Percentiles rank a stretch among this genome's conserved stretches.
These are phyloP conservation scores for Chascanopsetta lugubris DNA, from an alignment of 2,113 vertebrate genomes.

Conservation along the genomic window DNA sequence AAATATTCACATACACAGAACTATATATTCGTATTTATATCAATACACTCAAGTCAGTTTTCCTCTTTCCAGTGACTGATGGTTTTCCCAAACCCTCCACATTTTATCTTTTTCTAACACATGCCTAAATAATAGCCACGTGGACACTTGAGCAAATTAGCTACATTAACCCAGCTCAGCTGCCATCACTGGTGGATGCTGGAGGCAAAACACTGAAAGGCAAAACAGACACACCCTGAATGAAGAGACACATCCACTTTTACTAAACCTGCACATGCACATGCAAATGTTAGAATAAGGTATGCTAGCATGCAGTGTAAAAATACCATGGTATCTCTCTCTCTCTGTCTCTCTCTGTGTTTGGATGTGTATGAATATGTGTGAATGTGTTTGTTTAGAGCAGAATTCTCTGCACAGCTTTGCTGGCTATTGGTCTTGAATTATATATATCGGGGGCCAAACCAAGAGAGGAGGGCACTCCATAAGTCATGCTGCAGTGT, in stretches of 20 bases:
- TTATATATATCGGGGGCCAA: constrained; percentile 3
- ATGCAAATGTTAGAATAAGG: constrained; percentile 10
- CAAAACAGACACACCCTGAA: constrained; percentile 5
- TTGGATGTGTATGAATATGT: constrained; percentile 11
- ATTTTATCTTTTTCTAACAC: constrained; percentile 21
- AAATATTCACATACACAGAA: not conserved
- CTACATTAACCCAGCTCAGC: constrained; percentile 67
- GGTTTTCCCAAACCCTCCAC: constrained; percentile 14
- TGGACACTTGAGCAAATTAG: constrained; percentile 35
- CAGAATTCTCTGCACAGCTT: constrained; percentile 14
- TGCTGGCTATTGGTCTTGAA: constrained; percentile 32
- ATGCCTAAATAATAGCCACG: constrained; percentile 34
- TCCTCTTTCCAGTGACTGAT: constrained; percentile 5
- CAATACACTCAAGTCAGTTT: constrained; percentile 20
- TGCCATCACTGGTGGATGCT: constrained; percentile 23
- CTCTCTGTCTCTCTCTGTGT: not conserved
- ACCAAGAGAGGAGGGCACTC: not conserved
- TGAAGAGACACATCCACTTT: constrained; percentile 24
- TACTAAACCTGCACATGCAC: constrained; percentile 20
- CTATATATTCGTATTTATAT: too few species aligned
- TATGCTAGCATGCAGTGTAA: constrained; percentile 10
- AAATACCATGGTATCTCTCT: too few species aligned
- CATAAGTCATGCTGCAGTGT: constrained; percentile 19
- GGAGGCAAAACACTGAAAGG: constrained; percentile 12
- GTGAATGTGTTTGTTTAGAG: constrained; percentile 40